phyloP scores from a whole-genome alignment of 2,888 invertebrate genomes.

The Drosophila kokeensis region DNA sequence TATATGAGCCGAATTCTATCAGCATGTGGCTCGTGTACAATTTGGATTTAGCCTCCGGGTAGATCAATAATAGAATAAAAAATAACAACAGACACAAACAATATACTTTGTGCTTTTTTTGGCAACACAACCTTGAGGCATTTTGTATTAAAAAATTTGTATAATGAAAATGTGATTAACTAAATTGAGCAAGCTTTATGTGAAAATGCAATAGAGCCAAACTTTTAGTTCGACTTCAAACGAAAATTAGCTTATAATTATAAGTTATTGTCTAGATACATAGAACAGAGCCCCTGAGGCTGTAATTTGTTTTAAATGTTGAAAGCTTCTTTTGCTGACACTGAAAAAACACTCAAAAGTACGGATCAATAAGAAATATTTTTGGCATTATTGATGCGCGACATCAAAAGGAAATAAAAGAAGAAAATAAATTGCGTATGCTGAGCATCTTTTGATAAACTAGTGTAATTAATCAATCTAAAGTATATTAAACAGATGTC shows the following conservation, averaged over 20 bases:
- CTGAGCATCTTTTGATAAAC: slow-evolving; percentile 18
- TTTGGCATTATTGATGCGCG: slow-evolving; percentile 14
- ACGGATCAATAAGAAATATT: slow-evolving; percentile 4
- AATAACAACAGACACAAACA: slow-evolving; percentile 1
- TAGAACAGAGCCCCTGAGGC: slow-evolving; percentile 29
- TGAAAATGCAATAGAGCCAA: neutral
- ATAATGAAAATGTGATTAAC: neutral
- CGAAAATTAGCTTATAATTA: slow-evolving; percentile 51
- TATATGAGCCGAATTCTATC: slow-evolving; percentile 10
- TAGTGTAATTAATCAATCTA: slow-evolving; percentile 65
- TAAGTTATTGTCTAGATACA: slow-evolving; percentile 48
- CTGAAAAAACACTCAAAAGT: slow-evolving; percentile 12
- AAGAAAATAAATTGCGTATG: neutral
- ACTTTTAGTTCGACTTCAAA: neutral
- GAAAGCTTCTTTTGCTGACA: slow-evolving; percentile 7
- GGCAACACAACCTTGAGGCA: neutral
- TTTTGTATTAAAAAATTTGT: neutral
- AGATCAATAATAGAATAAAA: neutral
- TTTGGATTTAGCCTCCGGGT: neutral
- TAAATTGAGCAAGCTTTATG: neutral
- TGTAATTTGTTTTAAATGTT: slow-evolving; percentile 31
- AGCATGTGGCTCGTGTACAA: slow-evolving; percentile 9
- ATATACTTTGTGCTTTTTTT: neutral
- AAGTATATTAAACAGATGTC: slow-evolving; percentile 24
- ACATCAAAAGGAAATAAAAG: slow-evolving; percentile 5